These are phyloP conservation scores for Rutpela maculata DNA, from an alignment of 2,888 invertebrate genomes.

Conservation along the genomic window DNA sequence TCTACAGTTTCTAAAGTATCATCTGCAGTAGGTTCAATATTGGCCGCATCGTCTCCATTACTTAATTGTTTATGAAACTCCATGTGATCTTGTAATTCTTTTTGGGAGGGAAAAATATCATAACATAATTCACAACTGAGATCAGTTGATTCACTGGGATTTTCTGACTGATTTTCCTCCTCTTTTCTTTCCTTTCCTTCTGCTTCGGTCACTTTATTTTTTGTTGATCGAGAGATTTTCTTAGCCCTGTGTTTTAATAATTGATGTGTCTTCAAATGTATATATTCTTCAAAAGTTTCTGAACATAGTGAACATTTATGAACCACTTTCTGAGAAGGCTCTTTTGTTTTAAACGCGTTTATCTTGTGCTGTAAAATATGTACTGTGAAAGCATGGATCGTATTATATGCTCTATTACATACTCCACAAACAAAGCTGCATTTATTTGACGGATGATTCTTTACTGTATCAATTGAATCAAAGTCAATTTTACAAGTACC, in stretches of 20 bases:
- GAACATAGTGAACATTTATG: slow-evolving; percentile 42
- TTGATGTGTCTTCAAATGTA: slow-evolving; percentile 43
- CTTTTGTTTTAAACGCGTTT: slow-evolving; percentile 24
- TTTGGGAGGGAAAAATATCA: slow-evolving; percentile 53
- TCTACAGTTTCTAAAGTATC: background rate
- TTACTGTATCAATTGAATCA: slow-evolving; percentile 34
- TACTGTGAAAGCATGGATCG: slow-evolving; percentile 37
- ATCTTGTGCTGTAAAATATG: slow-evolving; percentile 50
- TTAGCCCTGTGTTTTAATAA: slow-evolving; percentile 35
- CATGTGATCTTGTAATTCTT: slow-evolving; percentile 57
- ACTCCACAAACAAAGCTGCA: slow-evolving; percentile 42
- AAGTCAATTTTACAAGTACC: slow-evolving; percentile 37
- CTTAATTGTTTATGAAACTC: slow-evolving; percentile 52
- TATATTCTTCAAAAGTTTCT: slow-evolving; percentile 36
- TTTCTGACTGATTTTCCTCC: too few relatives aligned
- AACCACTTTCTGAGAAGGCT: background rate
- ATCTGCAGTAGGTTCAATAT: slow-evolving; percentile 5
- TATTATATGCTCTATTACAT: slow-evolving; percentile 43
- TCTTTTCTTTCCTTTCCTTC: too few relatives aligned
- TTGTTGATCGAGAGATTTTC: background rate
- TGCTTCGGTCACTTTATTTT: background rate
- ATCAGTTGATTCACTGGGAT: slow-evolving; percentile 14
- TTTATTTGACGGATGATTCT: slow-evolving; percentile 41
- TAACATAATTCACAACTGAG: slow-evolving; percentile 57
- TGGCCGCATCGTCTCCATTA: background rate